Base-by-base conservation (phyloP, 2,888 invertebrate species). In the Eulithis testata region DNA sequence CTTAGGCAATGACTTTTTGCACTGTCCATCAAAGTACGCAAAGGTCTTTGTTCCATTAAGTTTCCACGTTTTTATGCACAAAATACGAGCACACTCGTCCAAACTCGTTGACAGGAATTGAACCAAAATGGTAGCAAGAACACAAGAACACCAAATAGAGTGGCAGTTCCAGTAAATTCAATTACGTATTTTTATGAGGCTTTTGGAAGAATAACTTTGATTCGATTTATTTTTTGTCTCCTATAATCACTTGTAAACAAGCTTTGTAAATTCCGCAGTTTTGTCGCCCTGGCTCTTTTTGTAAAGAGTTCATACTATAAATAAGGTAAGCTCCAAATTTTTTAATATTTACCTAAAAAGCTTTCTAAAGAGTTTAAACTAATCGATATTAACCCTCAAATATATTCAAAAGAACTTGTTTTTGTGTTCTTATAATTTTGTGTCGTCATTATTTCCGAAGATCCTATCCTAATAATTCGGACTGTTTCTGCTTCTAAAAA, bases 41-140 rank as follows among this genome's bases (percentile, higher is more conserved):
- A 4, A 60, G 11, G 57, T 60, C 68, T 65, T 68, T 64, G 66
- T 69, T 66, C 63, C 63, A 60, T 50, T 63, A 49, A 58, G 66
- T 63, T 69, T 69, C 66, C 69, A 69, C 66, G 66, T 66, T 69
- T 69, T 67, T 67, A 57, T 63, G 63, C 56, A 63, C 60, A n/a
- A 66, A 66, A 53, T 63, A 55, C 60, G 50, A 40, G 60, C 52
- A 63, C 68, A 60, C 50, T 45, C 65, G 65, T 69, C 71, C 70
- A 63, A 74, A 69, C 78, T 70, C 75, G 81, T 78, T 80, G 83
- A 83, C 83, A 83, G 82, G 71, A 78, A 77, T 75, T 73, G 74
- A 70, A 73, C 85, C 82, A 72, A 84, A 86, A 86, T 81, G 62
- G 61, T 54, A 47, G 73, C 74, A 49, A 21, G 36, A 49, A 37